Evolutionary conservation across 1,140 invertebrate species (phyloP).

Genomic region (Pantala flavescens): DNA sequence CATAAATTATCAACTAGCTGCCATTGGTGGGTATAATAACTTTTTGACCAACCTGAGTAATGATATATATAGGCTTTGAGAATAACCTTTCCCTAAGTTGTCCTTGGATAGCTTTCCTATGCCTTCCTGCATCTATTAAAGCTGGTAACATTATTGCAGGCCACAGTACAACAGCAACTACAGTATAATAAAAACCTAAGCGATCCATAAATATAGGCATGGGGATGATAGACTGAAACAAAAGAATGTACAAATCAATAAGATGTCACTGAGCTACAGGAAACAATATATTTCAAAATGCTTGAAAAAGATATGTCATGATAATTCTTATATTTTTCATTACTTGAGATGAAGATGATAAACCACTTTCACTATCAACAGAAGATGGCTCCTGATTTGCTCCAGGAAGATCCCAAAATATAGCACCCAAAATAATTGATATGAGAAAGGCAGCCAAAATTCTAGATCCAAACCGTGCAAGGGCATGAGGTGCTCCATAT

Average conservation of each 20-base stretch:
- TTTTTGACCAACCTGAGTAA: slow-evolving; percentile 53
- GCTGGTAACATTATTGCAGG: slow-evolving; percentile 58
- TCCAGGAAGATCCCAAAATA: slow-evolving; percentile 72
- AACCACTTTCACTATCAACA: not conserved
- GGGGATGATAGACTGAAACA: not conserved
- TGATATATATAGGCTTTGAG: slow-evolving; percentile 61
- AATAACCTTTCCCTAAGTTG: slow-evolving; percentile 73
- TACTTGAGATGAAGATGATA: not conserved
- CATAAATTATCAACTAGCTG: not conserved
- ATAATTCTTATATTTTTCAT: no score
- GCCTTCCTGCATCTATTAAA: slow-evolving; percentile 54
- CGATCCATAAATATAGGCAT: slow-evolving; percentile 34
- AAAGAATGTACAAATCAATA: not conserved
- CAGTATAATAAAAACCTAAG: slow-evolving; percentile 73
- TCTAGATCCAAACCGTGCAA: slow-evolving; percentile 37
- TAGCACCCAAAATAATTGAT: slow-evolving; percentile 71
- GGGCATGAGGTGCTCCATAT: slow-evolving; percentile 63
- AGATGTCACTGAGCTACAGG: no score
- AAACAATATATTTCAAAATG: not conserved
- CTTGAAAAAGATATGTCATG: no score
- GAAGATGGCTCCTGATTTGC: not conserved
- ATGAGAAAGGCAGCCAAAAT: slow-evolving; percentile 53
- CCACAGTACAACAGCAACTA: slow-evolving; percentile 64
- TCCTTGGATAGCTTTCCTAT: slow-evolving; percentile 57
- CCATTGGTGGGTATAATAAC: no score